Base-by-base conservation (phyloP, 2,888 invertebrate species). In the Brenthis daphne region DNA sequence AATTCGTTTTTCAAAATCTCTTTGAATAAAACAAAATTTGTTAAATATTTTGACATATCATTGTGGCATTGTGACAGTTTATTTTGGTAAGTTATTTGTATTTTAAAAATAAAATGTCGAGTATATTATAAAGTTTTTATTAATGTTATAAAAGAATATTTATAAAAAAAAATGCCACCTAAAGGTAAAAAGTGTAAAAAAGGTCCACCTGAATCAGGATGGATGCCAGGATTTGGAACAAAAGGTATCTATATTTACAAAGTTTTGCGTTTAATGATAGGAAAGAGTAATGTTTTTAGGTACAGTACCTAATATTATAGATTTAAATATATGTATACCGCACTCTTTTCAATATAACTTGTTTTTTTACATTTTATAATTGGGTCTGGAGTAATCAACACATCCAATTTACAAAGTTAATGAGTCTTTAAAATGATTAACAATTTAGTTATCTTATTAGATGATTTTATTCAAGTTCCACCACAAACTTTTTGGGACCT, bases 151-250 rank as follows among this genome's bases (percentile, higher is more conserved):
- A 71, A 68, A 70, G 57, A 57, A 58, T 56, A 73, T 69, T 63
- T 65, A 74, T 75, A 69, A 73, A 75, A 82, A 75, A 82, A 76
- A 85, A 91, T 91, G 92, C 82, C 82, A 57, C 85, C 83, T 65
- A 90, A 89, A 81, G 82, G 80, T 67, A 84, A 83, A 77, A 79
- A 76, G 82, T 80, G 77, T 64, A 86, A 83, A 74, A 90, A 91
- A 75, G 87, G 86, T 54, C 85, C 86, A 2, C 86, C 90, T 12
- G 90, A 91, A 72, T 91, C 92, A 82, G 92, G 92, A 85, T 92
- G 92, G 92, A 84, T 79, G 86, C 91, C 92, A 24, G 91, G 92
- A 48, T 86, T 91, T 73, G 89, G 88, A 43, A 90, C 92, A 1
- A 92, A 89, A 86, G 90, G 92, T 92, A 85, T 69, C 77, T 14